phyloP scores from a whole-genome alignment of 2,797 vertebrate genomes.

The Todus mexicanus region DNA sequence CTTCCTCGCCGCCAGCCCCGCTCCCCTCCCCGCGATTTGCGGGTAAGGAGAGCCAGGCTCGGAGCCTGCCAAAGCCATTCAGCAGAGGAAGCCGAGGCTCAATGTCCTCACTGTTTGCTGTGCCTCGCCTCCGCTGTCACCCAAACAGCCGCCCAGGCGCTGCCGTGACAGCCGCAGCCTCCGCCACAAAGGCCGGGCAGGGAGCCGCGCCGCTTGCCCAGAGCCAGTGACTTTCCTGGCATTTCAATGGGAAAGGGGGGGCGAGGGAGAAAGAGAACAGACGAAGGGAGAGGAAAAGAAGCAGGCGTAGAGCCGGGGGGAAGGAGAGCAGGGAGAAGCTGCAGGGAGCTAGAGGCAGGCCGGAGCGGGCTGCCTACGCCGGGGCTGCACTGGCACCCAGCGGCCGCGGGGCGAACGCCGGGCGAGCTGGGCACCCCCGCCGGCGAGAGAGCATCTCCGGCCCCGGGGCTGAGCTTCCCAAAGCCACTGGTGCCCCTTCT shows the following conservation, averaged over 20 bases:
- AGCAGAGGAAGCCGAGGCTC: neutral
- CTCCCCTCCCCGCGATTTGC: neutral
- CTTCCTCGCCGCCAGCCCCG: neutral
- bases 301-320: accelerated
- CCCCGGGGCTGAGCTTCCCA: neutral
- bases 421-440: too few relatives aligned
- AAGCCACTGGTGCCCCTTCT: accelerated
- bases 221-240: neutral
- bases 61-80: neutral
- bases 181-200: neutral
- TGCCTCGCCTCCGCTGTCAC: neutral
- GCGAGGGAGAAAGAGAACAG: neutral
- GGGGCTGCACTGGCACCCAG: neutral
- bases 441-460: too few relatives aligned
- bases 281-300: neutral
- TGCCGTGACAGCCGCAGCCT: neutral
- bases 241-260: neutral
- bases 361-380: too few relatives aligned
- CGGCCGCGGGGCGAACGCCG: neutral
- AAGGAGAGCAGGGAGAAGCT: neutral
- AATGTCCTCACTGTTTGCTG: neutral
- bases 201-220: neutral
- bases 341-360: neutral
- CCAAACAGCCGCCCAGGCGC: neutral
- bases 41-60: neutral